phyloP scores from a whole-genome alignment of 1,140 invertebrate genomes.

The Harpegnathos saltator region DNA sequence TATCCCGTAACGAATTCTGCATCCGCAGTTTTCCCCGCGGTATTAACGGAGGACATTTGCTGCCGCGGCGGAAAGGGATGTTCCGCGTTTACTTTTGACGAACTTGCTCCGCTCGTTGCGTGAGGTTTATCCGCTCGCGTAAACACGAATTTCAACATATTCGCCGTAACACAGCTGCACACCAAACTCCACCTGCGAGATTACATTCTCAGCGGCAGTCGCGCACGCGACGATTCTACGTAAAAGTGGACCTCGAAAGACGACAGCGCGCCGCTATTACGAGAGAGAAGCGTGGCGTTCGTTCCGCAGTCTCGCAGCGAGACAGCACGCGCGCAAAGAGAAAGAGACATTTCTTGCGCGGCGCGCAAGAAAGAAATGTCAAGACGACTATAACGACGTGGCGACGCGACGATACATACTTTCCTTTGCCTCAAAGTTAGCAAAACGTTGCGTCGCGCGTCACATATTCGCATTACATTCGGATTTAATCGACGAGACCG shows the following conservation, averaged over 20 bases:
- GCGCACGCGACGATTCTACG: no score
- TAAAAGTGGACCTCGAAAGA: neutral
- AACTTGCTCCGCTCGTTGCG: constrained; percentile 53
- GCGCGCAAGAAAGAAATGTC: constrained; percentile 23
- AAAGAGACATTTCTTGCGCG: no score
- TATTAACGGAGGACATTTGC: neutral
- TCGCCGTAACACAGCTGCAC: constrained; percentile 42
- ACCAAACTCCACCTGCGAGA: constrained; percentile 40
- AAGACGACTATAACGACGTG: neutral
- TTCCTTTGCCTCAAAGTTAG: constrained; percentile 27
- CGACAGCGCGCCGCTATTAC: neutral
- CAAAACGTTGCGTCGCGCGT: neutral
- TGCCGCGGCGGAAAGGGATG: constrained; percentile 2
- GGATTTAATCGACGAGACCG: constrained; percentile 47
- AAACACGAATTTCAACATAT: constrained; percentile 42
- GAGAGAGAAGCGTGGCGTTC: neutral
- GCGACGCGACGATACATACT: constrained; percentile 47
- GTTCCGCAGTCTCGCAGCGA: neutral
- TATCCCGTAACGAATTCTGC: constrained; percentile 28
- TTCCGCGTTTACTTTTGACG: constrained; percentile 41
- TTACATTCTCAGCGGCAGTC: constrained; percentile 16
- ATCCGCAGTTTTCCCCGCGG: neutral
- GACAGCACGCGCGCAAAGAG: neutral
- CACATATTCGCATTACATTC: constrained; percentile 5
- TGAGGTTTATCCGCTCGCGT: constrained; percentile 8